Evolutionary conservation across 2,888 invertebrate genomes (phyloP), one percentile per base, ranked within the genome.

Genomic region (Philereme vetulata): DNA sequence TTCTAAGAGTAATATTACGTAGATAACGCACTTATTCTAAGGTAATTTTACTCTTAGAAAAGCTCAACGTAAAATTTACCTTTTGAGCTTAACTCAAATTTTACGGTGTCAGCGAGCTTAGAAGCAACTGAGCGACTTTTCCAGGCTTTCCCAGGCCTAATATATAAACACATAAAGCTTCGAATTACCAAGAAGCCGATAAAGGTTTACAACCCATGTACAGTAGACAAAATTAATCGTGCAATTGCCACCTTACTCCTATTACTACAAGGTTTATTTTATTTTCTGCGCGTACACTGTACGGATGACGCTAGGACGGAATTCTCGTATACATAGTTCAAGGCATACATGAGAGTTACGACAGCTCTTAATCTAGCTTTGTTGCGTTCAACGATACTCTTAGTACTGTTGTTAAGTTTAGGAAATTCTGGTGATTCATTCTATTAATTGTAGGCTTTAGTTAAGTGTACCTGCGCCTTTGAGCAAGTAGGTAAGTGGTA

Each of bases 131-230:
- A 58, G 51, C 49, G 50, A 43, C 59, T 63, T 52, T 58, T 47
- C 53, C 65, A 54, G 60, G 59, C 62, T 61, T 60, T 65, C 57
- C 56, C 56, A 58, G 67, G 66, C 72, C 72, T 72, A 68, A 74
- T 74, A 72, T 75, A 68, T 67, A 67, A 70, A 62, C 65, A 62
- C 71, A 76, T 76, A 72, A 75, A 76, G 72, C 67, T 68, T 73
- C 70, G 72, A 74, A 77, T 77, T 73, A 72, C 72, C 68, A 75
- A 75, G 74, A 68, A 76, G 72, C 71, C 72, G 75, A 78, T 78
- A 76, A 76, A 79, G 72, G 72, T 74, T 78, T 76, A 78, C 70
- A 65, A 66, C 64, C 64, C 54, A 62, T 57, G 68, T 70, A 64
- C 68, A 64, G 46, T 48, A 43, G 50, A 49, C 56, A 4, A 36